Evolutionary conservation across 2,113 vertebrate genomes (phyloP).

Genomic region (Heterochromis multidens): DNA sequence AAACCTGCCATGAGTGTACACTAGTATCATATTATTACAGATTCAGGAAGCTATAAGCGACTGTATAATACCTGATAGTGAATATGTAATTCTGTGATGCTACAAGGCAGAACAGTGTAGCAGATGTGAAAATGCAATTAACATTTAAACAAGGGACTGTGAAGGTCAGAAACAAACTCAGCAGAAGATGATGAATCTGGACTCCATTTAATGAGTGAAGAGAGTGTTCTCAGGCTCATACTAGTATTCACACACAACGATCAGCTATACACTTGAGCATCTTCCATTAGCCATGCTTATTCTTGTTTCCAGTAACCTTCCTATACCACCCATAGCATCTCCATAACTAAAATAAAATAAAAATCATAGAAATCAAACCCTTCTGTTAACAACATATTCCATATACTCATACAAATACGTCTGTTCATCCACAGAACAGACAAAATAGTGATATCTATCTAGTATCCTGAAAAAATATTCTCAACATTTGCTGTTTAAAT

Average conservation of each 20-base stretch:
- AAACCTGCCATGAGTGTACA: not conserved
- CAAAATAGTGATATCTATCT: accelerated
- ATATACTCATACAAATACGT: accelerated
- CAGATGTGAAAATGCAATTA: conserved; percentile 58
- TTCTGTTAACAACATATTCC: not conserved
- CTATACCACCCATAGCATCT: not conserved
- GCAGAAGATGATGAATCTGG: not conserved
- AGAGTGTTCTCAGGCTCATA: not conserved
- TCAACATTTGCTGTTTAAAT: not conserved
- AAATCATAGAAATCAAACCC: not conserved
- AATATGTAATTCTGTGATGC: not conserved
- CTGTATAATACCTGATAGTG: not conserved
- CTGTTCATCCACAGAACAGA: not conserved
- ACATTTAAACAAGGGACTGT: conserved; percentile 44
- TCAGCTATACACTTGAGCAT: not conserved
- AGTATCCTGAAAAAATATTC: too few relatives aligned
- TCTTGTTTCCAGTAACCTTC: not conserved
- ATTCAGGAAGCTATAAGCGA: not conserved
- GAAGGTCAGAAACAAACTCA: conserved; percentile 39
- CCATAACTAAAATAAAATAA: not conserved
- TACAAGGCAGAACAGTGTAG: not conserved
- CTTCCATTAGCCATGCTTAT: not conserved
- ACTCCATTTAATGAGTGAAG: conserved; percentile 1
- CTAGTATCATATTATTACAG: not conserved
- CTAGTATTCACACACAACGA: not conserved